These are phyloP conservation scores for Diloba caeruleocephala DNA, from an alignment of 2,888 invertebrate genomes.

Conservation along the genomic window DNA sequence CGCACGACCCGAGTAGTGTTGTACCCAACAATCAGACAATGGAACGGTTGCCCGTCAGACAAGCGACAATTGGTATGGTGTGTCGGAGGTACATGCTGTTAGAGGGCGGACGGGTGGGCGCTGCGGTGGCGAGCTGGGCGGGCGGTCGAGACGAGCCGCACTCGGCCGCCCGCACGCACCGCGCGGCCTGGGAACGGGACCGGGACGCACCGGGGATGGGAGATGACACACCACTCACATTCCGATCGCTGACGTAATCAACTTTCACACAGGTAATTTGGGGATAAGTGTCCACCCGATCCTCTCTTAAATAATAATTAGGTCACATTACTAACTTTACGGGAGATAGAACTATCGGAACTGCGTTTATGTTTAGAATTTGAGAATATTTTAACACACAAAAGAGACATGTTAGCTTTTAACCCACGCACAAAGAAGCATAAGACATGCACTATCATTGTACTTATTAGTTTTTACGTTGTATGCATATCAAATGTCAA, in stretches of 20 bases:
- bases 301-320: slow-evolving; percentile 57
- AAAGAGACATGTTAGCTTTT: slow-evolving; percentile 74
- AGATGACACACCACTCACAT: slow-evolving; percentile 61
- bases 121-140: slow-evolving; percentile 67
- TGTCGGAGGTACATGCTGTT: slow-evolving; percentile 87
- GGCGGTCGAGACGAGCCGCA: slow-evolving; percentile 59
- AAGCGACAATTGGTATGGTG: slow-evolving; percentile 88
- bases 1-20: slow-evolving; percentile 89
- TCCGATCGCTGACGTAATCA: slow-evolving; percentile 59
- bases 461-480: slow-evolving; percentile 51
- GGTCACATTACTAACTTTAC: slow-evolving; percentile 69
- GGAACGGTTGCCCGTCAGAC: slow-evolving; percentile 90
- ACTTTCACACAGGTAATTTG: slow-evolving; percentile 65
- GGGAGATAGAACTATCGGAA: slow-evolving; percentile 53
- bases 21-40: slow-evolving; percentile 90
- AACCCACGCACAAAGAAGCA: slow-evolving; percentile 73
- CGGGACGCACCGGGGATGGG: slow-evolving; percentile 58
- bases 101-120: slow-evolving; percentile 83
- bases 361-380: slow-evolving; percentile 66
- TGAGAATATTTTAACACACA: slow-evolving; percentile 75
- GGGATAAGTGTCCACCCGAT: slow-evolving; percentile 85
- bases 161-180: slow-evolving; percentile 65
- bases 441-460: slow-evolving; percentile 82
- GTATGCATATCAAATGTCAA: slow-evolving; percentile 56
- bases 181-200: slow-evolving; percentile 56